Evolutionary conservation across 2,888 invertebrate genomes (phyloP), one percentile per base, ranked within the genome.

Genomic region (Macrosiphum euphorbiae): DNA sequence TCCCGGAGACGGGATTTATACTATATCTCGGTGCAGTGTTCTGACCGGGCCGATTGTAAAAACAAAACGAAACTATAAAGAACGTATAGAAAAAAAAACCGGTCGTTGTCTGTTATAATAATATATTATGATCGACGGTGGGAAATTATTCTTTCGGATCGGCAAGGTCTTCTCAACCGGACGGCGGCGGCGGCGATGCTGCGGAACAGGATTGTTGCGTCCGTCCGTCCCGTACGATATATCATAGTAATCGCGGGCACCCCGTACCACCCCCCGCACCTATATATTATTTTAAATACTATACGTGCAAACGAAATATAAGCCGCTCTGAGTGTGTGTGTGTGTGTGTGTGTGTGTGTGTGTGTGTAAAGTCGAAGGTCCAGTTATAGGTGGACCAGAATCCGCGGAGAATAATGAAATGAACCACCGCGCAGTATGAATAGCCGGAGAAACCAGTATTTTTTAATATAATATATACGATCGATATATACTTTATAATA

Each of bases 391-490:
- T 47, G 90, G 47, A 67, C 24, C 44, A 67, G 90, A 90, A 67
- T 90, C 47, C 61, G 47, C 47, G 78, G 78, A 78, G 35, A 52
- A 88, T 47, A 41, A 78, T 78, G 78, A 47, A 90, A 90, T 47
- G 44, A 44, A 61, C 20, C 16, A 47, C 89, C 67, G 58, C n/a
- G 24, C 50, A 50, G 78, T 2, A 35, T 88, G 90, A 67, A 90
- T 55, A 90, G 88, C 44, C 26, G 26, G 88, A 89, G 44, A 89
- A 89, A 90, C 67, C 90, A 67, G 90, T 90, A 86, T 47, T 86
- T 41, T 44, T 85, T 44, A 90, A 52, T 78, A 78, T 67, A 67
- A 67, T 67, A n/a, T 67, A 67, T 78, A 35, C 78, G 20, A 78
- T 78, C 78, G 78, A 78, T 78, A 35, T 78, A 35, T 67, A 67